A percentile compares a stretch with the other conserved stretches of the same genome.
Evolutionary conservation across 2,797 vertebrate species (phyloP).

Genomic region (Crocodylus rhombifer): DNA sequence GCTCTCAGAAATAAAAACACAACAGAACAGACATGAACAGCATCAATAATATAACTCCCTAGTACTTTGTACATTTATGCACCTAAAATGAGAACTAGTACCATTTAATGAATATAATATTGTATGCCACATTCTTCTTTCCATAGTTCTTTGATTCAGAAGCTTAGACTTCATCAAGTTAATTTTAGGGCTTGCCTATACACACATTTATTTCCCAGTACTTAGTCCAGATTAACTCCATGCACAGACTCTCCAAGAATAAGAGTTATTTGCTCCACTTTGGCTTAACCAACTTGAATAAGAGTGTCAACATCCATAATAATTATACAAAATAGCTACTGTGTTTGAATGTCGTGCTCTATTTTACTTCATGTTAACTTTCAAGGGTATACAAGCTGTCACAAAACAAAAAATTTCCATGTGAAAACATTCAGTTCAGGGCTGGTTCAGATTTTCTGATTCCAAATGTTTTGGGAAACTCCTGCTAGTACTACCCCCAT

Average conservation of each 20-base stretch:
- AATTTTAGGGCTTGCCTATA: background rate
- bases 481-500: background rate
- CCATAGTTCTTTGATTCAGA: background rate
- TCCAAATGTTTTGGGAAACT: background rate
- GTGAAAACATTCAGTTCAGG: background rate
- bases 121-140: background rate
- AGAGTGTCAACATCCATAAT: background rate
- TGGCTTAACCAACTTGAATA: background rate
- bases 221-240: background rate
- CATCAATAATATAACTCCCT: background rate
- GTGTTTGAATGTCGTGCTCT: background rate
- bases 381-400: background rate
- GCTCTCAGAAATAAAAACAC: background rate
- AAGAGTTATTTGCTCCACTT: background rate
- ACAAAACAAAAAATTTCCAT: background rate
- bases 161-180: background rate
- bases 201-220: background rate
- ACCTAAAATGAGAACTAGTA: background rate
- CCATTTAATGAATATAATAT: background rate
- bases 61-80: fast-evolving
- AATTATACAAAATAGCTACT: background rate
- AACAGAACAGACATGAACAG: fast-evolving
- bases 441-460: background rate
- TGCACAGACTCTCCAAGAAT: background rate
- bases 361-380: background rate